Evolutionary conservation across 2,113 vertebrate genomes (phyloP).

Genomic region (Taurulus bubalis): DNA sequence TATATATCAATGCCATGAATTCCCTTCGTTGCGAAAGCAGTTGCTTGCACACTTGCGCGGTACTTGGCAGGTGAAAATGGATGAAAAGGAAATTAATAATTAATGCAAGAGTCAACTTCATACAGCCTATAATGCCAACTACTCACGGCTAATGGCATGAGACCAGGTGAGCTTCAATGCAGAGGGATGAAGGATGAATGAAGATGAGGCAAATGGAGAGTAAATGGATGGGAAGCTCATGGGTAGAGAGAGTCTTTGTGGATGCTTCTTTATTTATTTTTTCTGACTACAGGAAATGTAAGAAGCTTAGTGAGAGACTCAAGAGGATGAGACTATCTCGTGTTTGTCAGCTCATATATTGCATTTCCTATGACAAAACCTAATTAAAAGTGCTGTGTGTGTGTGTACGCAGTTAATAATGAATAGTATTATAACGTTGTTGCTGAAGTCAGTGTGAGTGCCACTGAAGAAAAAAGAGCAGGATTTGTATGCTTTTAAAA

Average conservation of each 20-base stretch:
- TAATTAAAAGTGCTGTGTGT: constrained; percentile 44
- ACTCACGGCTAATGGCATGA: constrained; percentile 55
- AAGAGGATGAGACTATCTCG: constrained; percentile 33
- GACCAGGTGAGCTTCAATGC: constrained; percentile 55
- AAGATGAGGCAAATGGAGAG: constrained; percentile 3
- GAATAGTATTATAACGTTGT: constrained; percentile 38
- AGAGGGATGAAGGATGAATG: constrained; percentile 54
- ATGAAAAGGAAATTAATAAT: constrained; percentile 53
- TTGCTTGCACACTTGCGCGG: constrained; percentile 29
- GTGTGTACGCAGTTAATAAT: constrained; percentile 49
- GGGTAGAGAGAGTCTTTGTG: constrained; percentile 19
- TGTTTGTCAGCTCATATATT: constrained; percentile 50
- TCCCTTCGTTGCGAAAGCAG: background rate
- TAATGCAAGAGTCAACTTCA: constrained; percentile 33
- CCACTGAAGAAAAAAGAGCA: constrained; percentile 21
- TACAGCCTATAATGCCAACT: constrained; percentile 30
- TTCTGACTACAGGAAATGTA: constrained; percentile 51
- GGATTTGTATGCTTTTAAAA: constrained; percentile 10
- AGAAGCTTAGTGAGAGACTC: constrained; percentile 59
- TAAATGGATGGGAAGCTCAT: constrained; percentile 30
- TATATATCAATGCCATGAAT: background rate
- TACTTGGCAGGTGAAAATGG: constrained; percentile 12
- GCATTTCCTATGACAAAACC: constrained; percentile 50
- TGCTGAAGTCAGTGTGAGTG: constrained; percentile 32
- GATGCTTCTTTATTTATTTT: constrained; percentile 30